Percentiles rank a stretch among this genome's conserved stretches.
phyloP scores from a whole-genome alignment of 2,113 vertebrate genomes.

The Gadus macrocephalus region DNA sequence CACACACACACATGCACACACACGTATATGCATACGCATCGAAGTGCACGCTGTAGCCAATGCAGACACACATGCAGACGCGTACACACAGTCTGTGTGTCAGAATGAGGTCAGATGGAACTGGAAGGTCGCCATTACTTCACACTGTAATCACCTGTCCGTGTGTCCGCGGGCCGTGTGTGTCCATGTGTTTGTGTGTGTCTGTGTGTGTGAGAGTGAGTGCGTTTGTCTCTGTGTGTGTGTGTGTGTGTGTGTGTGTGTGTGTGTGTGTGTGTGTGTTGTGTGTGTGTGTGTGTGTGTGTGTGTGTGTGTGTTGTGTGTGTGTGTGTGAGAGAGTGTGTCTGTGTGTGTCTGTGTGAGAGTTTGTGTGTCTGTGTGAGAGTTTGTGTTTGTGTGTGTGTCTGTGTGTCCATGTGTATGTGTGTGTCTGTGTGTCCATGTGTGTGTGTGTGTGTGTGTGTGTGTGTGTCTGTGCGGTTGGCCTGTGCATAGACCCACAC shows the following conservation, averaged over 20 bases:
- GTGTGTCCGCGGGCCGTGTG: background rate
- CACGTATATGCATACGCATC: constrained; percentile 1
- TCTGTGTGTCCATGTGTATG: background rate
- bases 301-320: background rate
- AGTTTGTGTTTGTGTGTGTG: background rate
- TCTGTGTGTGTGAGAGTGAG: too few species aligned
- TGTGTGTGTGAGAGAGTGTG: background rate
- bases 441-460: background rate
- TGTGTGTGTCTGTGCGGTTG: background rate
- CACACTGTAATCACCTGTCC: constrained; percentile 41
- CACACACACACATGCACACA: constrained; percentile 9
- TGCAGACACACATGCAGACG: background rate
- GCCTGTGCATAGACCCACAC: too few species aligned
- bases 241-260: background rate
- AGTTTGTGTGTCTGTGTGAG: background rate
- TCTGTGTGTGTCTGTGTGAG: background rate
- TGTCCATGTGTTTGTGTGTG: background rate
- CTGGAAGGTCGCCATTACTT: constrained; percentile 29
- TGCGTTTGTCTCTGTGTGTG: too few species aligned
- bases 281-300: background rate
- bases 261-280: background rate
- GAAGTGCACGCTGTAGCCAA: background rate
- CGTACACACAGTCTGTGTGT: background rate
- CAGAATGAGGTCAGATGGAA: constrained; percentile 25
- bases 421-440: background rate